Base-by-base conservation (phyloP, 2,797 vertebrate genomes). In the Uromys caudimaculatus region DNA sequence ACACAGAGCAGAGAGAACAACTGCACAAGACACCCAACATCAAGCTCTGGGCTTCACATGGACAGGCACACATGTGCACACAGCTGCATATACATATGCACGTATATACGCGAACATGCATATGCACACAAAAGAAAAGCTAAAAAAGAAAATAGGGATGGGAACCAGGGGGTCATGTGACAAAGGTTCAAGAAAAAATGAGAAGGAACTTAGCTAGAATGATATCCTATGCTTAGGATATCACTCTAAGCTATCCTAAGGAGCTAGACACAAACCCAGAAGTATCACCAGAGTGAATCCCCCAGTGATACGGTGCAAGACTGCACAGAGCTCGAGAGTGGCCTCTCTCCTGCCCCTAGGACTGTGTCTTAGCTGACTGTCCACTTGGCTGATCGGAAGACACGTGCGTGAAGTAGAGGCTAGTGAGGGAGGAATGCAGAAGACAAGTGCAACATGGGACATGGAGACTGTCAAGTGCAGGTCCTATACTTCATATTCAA, bases 361-460 rank as follows among this genome's bases (percentile, higher is more conserved):
- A 52, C 62, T 21, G 44, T 52, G 88, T 50, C 24, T 35, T 38
- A 62, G 16, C 69, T 56, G 56, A 6, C n/a, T 69, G 19, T 4
- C 41, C 35, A 1, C 29, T 78, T 87, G 7, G 9, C 4, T 0
- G 60, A 13, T 23, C 0, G 19, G 35, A 87, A n/a, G 62, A 69
- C 13, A 14, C n/a, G 7, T 50, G 47, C 67, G 6, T 44, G 69
- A 44, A 91, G 13, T 24, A 62, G 67, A n/a, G 23, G 1, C 58
- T 41, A 2, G 5, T 0, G 2, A 81, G 4, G 14, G 27, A 6
- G 9, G 32, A 73, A 8, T 6, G 1, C 21, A 32, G 52, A 16
- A 54, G 84, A 58, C 3, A 19, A 13, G 12, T 13, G 47, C n/a
- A 24, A 41, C 62, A 56, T 35, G 32, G 67, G 32, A 56, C n/a